Evolutionary conservation across 2,888 invertebrate species (phyloP).

Genomic region (Hetaerina titia): DNA sequence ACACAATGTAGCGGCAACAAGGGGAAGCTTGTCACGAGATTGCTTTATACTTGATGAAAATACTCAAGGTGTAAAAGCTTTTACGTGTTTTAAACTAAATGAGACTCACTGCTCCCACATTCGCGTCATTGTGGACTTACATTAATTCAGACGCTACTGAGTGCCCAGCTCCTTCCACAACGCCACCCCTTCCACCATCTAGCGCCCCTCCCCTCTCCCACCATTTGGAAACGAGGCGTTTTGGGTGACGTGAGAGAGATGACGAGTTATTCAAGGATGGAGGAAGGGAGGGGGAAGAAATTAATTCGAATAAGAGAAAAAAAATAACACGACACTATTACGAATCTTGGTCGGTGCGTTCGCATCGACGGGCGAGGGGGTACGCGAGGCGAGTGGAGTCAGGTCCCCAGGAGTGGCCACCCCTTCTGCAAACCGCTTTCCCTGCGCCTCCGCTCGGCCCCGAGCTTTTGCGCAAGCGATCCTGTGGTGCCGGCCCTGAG

Average conservation of each 20-base stretch:
- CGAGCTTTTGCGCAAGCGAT: conserved; percentile 22
- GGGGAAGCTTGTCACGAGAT: not conserved
- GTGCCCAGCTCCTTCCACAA: not conserved
- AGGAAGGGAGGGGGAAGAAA: not conserved
- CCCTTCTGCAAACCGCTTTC: not conserved
- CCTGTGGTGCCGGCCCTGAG: not conserved
- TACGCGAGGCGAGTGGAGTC: not conserved
- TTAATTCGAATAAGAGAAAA: too few relatives aligned
- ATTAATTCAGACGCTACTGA: not conserved
- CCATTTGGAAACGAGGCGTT: not conserved
- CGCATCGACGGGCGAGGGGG: not conserved
- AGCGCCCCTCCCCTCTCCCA: not conserved
- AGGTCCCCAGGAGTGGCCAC: not conserved
- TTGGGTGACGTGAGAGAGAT: not conserved
- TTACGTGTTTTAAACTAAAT: not conserved
- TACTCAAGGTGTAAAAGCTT: conserved; percentile 8
- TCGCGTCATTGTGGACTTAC: not conserved
- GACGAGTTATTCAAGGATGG: too few relatives aligned
- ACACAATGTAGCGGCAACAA: not conserved
- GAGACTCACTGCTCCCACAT: not conserved
- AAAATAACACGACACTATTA: too few relatives aligned
- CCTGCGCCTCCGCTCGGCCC: not conserved
- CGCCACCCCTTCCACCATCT: too few relatives aligned
- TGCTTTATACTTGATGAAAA: conserved; percentile 14
- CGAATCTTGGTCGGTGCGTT: not conserved